Evolutionary conservation across 2,113 vertebrate species (phyloP), one percentile per base, ranked within the genome.

Genomic region (Cephalopterus ornatus): DNA sequence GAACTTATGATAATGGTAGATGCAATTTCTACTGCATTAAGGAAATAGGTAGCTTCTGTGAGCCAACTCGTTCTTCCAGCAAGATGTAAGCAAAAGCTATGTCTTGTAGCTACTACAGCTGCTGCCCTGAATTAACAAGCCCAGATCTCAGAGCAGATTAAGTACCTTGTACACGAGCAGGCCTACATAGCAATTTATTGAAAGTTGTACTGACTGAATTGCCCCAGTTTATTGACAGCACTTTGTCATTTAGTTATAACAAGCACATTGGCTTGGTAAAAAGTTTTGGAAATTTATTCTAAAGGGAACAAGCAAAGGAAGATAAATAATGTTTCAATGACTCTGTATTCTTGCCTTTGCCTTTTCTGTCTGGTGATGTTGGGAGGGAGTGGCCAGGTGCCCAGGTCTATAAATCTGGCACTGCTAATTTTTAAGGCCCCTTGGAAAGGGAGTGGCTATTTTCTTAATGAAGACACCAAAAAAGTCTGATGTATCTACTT

Each of bases 1-100:
- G 20, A 53, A 26, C n/a, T 26, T 49, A 6, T 65, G 33, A 12
- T 52, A 65, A 61, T 2, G 15, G 49, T 14, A 30, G 0, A 0
- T 1, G 1, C 20, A 50, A 18, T 72, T 49, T 42, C 26, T 41
- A 0, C 26, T 90, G 32, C 14, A 17, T 24, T 8, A 32, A 22
- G 18, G 46, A 21, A 26, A 41, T 66, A 5, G 20, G 49, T 32
- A 26, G n/a, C 32, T 88, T n/a, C 58, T 41, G 37, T 14, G 27
- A 76, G 32, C 24, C 52, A 59, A 56, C 26, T 87, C 0, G 0
- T 32, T 78, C 8, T 41, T 83, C 41, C 37, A 37, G 53, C 23
- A 50, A 53, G 44, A 50, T 11, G 35, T 55, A 41, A 75, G 47
- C 61, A 79, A 61, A 68, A 79, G 62, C 42, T 75, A 9, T 62